Conservation (phyloP, 2,113 vertebrate genomes). For the Notarius quadriscutis region DNA sequence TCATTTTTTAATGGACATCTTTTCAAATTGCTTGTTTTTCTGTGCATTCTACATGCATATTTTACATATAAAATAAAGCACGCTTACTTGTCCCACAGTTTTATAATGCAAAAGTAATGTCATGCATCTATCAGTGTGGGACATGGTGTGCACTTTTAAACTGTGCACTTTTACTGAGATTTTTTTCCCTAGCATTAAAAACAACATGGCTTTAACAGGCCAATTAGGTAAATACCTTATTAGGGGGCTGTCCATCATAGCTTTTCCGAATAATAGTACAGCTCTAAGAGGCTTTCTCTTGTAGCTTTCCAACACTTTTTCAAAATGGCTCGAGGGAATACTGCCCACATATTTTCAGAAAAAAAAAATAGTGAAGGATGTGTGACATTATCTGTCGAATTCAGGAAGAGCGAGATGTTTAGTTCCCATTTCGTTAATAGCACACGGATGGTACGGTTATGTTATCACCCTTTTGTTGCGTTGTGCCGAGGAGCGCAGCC, state of each 20-base stretch:
- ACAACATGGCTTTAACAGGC: constrained; percentile 27
- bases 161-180: constrained; percentile 5
- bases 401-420: constrained; percentile 46
- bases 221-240: constrained; percentile 11
- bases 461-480: constrained; percentile 55
- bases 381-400: constrained; percentile 46
- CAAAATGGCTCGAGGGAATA: constrained; percentile 49
- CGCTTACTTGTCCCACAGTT: not conserved
- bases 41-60: not conserved
- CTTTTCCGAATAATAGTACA: constrained; percentile 23
- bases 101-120: constrained; percentile 17
- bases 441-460: constrained; percentile 54
- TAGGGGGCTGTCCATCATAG: too few species aligned
- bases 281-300: constrained; percentile 34
- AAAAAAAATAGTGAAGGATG: constrained; percentile 27
- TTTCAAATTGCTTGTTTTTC: not conserved
- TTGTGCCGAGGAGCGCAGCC: constrained; percentile 45
- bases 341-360: constrained; percentile 45
- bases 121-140: not conserved
- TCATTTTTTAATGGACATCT: not conserved
- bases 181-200: constrained; percentile 34
- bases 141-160: not conserved
- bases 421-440: constrained; percentile 57
- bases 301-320: constrained; percentile 45
- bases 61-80: not conserved